Evolutionary conservation across 2,797 vertebrate species (phyloP).

Genomic region (Aphelocoma californica): DNA sequence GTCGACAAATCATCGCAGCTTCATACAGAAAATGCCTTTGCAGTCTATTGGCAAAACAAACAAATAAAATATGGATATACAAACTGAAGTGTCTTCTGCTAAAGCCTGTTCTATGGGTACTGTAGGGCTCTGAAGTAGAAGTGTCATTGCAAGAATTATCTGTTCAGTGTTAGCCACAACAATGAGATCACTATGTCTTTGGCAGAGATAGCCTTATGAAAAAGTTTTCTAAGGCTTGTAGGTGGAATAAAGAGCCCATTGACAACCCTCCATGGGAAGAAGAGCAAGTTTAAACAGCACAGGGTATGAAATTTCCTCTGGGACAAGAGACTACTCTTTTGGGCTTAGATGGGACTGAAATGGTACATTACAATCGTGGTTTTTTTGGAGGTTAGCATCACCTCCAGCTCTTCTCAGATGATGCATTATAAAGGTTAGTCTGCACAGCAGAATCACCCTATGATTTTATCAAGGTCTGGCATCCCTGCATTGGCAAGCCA

Average conservation of each 20-base stretch:
- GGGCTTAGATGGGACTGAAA: not conserved
- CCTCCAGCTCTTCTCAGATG: not conserved
- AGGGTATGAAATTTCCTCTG: slow-evolving; percentile 59
- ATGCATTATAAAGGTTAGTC: slow-evolving; percentile 4
- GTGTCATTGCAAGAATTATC: not conserved
- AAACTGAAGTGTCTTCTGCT: not conserved
- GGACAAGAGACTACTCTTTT: slow-evolving; percentile 45
- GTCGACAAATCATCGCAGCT: not conserved
- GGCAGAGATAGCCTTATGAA: slow-evolving; percentile 13
- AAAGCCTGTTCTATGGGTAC: not conserved
- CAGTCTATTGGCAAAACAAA: not conserved
- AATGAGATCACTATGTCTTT: slow-evolving; percentile 45
- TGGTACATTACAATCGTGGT: not conserved
- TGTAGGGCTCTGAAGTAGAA: not conserved
- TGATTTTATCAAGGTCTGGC: slow-evolving; percentile 45
- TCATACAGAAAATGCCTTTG: not conserved
- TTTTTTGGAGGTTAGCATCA: not conserved
- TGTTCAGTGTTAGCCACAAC: slow-evolving; percentile 25
- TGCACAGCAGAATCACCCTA: not conserved
- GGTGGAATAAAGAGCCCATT: slow-evolving; percentile 52
- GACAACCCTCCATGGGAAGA: slow-evolving; percentile 55
- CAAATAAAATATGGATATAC: not conserved
- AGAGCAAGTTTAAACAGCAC: slow-evolving; percentile 33
- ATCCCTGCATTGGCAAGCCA: not conserved
- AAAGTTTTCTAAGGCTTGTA: slow-evolving; percentile 44